Base-by-base conservation (phyloP, 2,888 invertebrate species). In the Calliopum simillimum region DNA sequence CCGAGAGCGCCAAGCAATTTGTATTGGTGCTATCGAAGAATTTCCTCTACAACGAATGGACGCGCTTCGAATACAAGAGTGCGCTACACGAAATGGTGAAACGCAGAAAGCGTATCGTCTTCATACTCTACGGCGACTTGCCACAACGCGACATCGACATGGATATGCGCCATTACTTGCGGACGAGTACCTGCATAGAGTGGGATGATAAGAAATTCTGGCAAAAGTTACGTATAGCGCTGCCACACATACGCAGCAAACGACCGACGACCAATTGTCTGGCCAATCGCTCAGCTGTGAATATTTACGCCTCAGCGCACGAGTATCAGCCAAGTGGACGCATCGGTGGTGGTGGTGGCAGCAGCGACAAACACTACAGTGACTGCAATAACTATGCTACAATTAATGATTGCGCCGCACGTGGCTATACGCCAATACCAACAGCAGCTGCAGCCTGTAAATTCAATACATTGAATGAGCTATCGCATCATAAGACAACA, bases 161-260 rank as follows among this genome's bases (percentile, higher is more conserved):
- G 76, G 97, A 97, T 86, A 89, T 98, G 83, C 90, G 95, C 78
- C 90, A 95, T 83, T 96, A 96, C 87, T 89, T 98, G 81, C 93
- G 96, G 81, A 94, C 95, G 73, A 95, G 95, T 88, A 95, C 95
- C 79, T 94, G 95, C 85, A 92, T 98, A 83, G 94, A 95, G 86
- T 96, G 95, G 93, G 95, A 95, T 75, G 97, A 98, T 87, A 93
- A 94, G 84, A 92, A 95, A 84, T 98, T 98, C 88, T 98, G 98
- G 98, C 96, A 97, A 84, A 97, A 98, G 87, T 88, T 98, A 75
- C 91, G 94, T 83, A 95, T 95, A 83, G 94, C 96, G 68, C 91
- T 97, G 91, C 97, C 97, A 71, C 62, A 61, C 53, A 33, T 74
- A 33, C 75, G 80, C 3, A 82, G 76, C 69, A 84, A 83, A 70